Percentiles rank a stretch among this genome's conserved stretches.
Conservation (phyloP, 2,113 vertebrate species). For the Pycnonotus jocosus region DNA sequence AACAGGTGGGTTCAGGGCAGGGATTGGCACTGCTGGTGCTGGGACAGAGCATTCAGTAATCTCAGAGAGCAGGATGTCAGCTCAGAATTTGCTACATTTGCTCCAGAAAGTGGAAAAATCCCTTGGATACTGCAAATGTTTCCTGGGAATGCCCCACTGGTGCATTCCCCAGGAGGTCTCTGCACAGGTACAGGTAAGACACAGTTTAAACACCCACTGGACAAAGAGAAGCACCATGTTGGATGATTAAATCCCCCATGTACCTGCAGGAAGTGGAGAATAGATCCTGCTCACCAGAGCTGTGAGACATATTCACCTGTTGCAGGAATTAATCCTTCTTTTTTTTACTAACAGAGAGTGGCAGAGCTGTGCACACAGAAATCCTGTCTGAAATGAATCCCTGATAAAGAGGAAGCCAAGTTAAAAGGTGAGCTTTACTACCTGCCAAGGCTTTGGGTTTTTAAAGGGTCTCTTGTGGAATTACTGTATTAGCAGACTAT, state of each 20-base stretch:
- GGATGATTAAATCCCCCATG: background rate
- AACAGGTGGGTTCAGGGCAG: background rate
- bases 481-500: background rate
- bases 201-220: background rate
- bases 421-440: constrained; percentile 33
- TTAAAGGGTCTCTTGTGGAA: constrained; percentile 17
- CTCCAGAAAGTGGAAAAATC: background rate
- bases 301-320: background rate
- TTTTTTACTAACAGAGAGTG: background rate
- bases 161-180: background rate
- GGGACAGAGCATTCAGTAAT: background rate
- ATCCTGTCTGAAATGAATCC: constrained; percentile 40
- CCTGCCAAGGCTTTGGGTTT: background rate
- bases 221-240: background rate
- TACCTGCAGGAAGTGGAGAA: background rate
- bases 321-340: constrained; percentile 13
- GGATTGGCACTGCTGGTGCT: background rate
- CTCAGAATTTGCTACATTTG: background rate
- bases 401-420: background rate
- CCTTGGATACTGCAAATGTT: background rate
- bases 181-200: background rate
- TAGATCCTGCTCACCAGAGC: background rate
- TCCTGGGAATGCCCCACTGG: background rate
- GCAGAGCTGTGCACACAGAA: background rate
- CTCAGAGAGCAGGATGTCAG: background rate